Evolutionary conservation across 2,888 invertebrate species (phyloP).

Genomic region (Sphaeridia pumilis): DNA sequence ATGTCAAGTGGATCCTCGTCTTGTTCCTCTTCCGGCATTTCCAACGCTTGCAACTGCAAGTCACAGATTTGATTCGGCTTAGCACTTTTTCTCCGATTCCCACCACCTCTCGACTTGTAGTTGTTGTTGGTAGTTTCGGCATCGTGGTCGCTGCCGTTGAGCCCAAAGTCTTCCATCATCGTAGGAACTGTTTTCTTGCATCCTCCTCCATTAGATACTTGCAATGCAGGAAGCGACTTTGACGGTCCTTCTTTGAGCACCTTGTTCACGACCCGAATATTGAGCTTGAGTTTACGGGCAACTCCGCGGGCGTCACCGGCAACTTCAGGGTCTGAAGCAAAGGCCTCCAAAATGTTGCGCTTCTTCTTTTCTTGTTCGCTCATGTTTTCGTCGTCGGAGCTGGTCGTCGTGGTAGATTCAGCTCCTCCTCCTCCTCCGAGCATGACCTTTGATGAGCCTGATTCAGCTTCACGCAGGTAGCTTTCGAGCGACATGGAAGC

Average conservation of each 20-base stretch:
- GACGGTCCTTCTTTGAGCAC: conserved; percentile 30
- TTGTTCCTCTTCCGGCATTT: conserved; percentile 18
- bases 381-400: not conserved
- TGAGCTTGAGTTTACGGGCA: conserved; percentile 32
- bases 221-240: conserved; percentile 15
- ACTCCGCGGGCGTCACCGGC: conserved; percentile 33
- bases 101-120: not conserved
- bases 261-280: conserved; percentile 30
- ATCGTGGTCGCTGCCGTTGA: not conserved
- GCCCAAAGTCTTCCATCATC: not conserved
- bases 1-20: conserved; percentile 29
- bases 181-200: too few species aligned
- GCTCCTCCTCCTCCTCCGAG: too few species aligned
- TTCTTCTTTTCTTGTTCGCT: conserved; percentile 10
- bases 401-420: not conserved
- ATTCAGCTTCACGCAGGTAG: conserved; percentile 6
- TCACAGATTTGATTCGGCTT: conserved; percentile 37
- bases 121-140: not conserved
- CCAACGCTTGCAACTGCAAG: conserved; percentile 19
- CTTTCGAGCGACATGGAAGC: conserved; percentile 11
- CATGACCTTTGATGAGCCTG: conserved; percentile 2
- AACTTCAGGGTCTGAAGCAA: conserved; percentile 25
- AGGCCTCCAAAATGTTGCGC: conserved; percentile 27
- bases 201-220: too few species aligned
- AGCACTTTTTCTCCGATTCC: conserved; percentile 33